phyloP scores from a whole-genome alignment of 2,888 invertebrate genomes.

The Myathropa florea region DNA sequence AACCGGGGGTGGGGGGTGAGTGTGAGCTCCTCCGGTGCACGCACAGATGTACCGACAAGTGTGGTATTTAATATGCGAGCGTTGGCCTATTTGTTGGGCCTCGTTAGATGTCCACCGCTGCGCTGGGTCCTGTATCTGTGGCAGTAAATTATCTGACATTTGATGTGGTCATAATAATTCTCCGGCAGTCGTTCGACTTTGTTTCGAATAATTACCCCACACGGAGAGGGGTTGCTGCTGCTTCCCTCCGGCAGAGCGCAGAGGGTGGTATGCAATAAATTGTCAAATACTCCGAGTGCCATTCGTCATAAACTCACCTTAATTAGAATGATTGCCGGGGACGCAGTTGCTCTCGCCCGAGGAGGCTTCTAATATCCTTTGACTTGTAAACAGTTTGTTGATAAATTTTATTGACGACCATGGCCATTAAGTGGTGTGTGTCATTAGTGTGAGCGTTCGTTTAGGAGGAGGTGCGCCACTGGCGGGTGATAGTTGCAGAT shows the following conservation, averaged over 20 bases:
- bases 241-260: neutral
- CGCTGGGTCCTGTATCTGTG: slow-evolving; percentile 18
- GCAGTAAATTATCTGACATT: slow-evolving; percentile 72
- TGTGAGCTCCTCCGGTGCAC: neutral
- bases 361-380: slow-evolving; percentile 35
- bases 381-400: slow-evolving; percentile 34
- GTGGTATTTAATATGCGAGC: slow-evolving; percentile 64
- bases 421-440: slow-evolving; percentile 33
- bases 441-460: slow-evolving; percentile 44
- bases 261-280: slow-evolving; percentile 43
- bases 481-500: neutral
- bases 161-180: slow-evolving; percentile 73
- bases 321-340: slow-evolving; percentile 51
- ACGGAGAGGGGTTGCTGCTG: too few relatives aligned
- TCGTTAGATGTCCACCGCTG: slow-evolving; percentile 56
- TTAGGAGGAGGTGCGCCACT: neutral
- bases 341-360: slow-evolving; percentile 30
- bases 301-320: slow-evolving; percentile 60
- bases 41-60: slow-evolving; percentile 11
- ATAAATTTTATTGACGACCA: slow-evolving; percentile 48
- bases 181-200: slow-evolving; percentile 61
- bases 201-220: slow-evolving; percentile 58
- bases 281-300: slow-evolving; percentile 41
- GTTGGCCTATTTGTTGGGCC: slow-evolving; percentile 59
- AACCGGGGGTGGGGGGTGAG: neutral